Percentiles rank a stretch among this genome's conserved stretches.
phyloP scores from a whole-genome alignment of 2,797 vertebrate genomes.

The Pseudopleuronectes americanus region DNA sequence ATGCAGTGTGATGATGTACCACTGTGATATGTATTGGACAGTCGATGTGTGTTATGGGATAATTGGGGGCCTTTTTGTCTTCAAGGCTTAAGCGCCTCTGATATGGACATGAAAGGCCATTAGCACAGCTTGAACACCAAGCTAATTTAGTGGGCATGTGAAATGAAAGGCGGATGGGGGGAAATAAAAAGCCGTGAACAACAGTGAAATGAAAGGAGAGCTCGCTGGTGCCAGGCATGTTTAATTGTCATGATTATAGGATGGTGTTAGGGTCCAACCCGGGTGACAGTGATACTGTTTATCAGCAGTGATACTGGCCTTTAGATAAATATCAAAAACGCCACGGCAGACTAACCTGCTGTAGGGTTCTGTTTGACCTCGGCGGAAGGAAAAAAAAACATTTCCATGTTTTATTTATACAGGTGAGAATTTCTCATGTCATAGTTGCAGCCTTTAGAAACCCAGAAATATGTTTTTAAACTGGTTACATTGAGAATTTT shows the following conservation, averaged over 20 bases:
- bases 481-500: background rate
- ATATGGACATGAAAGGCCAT: constrained; percentile 78
- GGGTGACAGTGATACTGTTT: constrained; percentile 15
- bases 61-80: constrained; percentile 76
- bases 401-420: background rate
- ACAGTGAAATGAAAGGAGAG: constrained; percentile 59
- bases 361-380: background rate
- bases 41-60: constrained; percentile 62
- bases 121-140: constrained; percentile 71
- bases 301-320: background rate
- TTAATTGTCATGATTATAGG: constrained; percentile 61
- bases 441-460: background rate
- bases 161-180: constrained; percentile 63
- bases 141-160: constrained; percentile 74
- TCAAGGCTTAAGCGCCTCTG: constrained; percentile 71
- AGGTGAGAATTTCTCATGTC: background rate
- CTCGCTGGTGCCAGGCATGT: constrained; percentile 55
- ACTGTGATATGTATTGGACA: constrained; percentile 20
- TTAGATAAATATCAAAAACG: constrained; percentile 14
- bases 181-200: constrained; percentile 59
- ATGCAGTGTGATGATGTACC: constrained; percentile 23
- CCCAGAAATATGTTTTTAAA: background rate
- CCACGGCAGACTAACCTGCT: background rate
- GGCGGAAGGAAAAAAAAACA: background rate
- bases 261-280: constrained; percentile 35